Conservation (phyloP, 2,113 vertebrate genomes). For the Psettodes erumei region DNA sequence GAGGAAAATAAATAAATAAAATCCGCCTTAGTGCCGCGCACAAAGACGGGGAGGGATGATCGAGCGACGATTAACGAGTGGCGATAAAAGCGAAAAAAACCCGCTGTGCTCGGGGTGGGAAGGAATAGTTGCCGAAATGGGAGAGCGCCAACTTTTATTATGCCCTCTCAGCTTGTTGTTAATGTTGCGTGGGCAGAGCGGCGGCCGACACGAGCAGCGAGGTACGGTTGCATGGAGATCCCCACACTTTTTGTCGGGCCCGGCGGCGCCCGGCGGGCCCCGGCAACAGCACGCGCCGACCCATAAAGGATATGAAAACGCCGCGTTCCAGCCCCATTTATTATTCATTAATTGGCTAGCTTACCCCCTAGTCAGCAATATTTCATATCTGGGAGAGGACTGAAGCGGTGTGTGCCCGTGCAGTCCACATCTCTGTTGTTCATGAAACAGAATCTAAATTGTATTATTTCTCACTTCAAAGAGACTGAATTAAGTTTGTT, state of each 20-base stretch:
- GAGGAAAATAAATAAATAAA: too few relatives aligned
- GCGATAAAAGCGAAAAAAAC: constrained; percentile 61
- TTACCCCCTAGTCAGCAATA: constrained; percentile 81
- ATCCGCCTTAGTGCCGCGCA: constrained; percentile 15
- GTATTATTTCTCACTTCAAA: constrained; percentile 68
- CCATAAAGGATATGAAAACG: constrained; percentile 78
- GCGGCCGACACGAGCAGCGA: constrained; percentile 67
- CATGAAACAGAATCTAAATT: constrained; percentile 70
- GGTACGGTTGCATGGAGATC: constrained; percentile 65
- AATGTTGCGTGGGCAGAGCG: constrained; percentile 60
- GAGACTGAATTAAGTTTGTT: constrained; percentile 64
- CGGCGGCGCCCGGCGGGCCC: constrained; percentile 63
- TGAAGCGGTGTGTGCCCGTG: constrained; percentile 42
- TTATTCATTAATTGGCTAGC: constrained; percentile 81
- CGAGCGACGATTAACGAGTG: constrained; percentile 66
- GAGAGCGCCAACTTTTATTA: constrained; percentile 63
- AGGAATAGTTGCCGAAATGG: constrained; percentile 57
- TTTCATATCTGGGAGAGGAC: constrained; percentile 72
- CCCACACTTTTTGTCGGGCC: constrained; percentile 73
- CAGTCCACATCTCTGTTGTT: constrained; percentile 65
- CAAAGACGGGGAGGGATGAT: constrained; percentile 59
- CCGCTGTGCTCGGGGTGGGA: constrained; percentile 37
- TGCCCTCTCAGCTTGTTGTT: constrained; percentile 69
- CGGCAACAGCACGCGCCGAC: constrained; percentile 69
- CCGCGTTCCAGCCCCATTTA: constrained; percentile 75